Evolutionary conservation across 37 sponge, comb jelly and placozoan species (phyloP).

Genomic region (Halichondria panicea): DNA sequence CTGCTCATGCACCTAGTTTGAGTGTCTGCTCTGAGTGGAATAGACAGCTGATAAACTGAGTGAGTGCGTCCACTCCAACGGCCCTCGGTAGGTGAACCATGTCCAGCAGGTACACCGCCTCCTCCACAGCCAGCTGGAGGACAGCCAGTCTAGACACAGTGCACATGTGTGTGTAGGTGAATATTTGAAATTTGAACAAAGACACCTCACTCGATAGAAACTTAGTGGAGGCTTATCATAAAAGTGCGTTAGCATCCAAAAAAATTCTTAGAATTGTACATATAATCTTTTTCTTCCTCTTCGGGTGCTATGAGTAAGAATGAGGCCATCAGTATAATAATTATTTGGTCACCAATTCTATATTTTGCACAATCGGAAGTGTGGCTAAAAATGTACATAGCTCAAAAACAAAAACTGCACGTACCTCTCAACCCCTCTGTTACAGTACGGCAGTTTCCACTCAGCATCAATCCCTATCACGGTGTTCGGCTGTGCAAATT

Average conservation of each 20-base stretch:
- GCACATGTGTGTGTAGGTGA: no score
- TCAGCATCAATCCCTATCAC: conserved; percentile 78
- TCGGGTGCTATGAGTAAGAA: no score
- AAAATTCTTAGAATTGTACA: no score
- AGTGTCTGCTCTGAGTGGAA: conserved; percentile 35
- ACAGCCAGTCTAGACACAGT: conserved; percentile 61
- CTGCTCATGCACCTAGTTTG: conserved; percentile 56
- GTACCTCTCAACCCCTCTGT: conserved; percentile 62
- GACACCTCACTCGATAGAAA: background rate
- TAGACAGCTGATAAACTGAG: conserved; percentile 32
- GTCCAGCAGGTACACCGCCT: conserved; percentile 70
- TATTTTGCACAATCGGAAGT: no score
- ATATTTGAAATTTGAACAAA: background rate
- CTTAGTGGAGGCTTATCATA: background rate
- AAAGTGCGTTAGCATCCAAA: no score
- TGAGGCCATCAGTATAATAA: no score
- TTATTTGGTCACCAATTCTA: no score
- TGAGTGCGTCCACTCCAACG: conserved; percentile 32
- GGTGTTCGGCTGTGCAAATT: conserved; percentile 23
- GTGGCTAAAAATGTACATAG: no score
- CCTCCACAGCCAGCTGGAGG: conserved; percentile 68
- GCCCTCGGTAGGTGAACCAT: conserved; percentile 35
- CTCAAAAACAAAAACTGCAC: background rate
- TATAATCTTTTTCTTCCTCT: no score
- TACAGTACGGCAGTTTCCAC: conserved; percentile 70